Evolutionary conservation across 2,113 vertebrate genomes (phyloP).

Genomic region (Narcine bancroftii): DNA sequence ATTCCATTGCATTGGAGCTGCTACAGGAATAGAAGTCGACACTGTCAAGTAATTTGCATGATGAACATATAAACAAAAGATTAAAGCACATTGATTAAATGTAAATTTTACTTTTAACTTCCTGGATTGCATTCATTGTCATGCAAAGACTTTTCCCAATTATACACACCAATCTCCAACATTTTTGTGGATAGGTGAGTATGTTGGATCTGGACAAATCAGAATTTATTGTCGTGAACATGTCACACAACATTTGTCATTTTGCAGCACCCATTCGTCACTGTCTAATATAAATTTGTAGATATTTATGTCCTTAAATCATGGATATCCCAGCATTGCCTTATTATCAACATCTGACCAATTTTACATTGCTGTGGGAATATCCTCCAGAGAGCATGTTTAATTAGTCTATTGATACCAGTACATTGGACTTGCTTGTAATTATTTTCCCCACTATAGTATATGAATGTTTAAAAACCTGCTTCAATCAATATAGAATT

Average conservation of each 20-base stretch:
- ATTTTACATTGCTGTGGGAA: not conserved
- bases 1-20: not conserved
- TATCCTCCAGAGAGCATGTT: not conserved
- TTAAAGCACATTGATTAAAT: not conserved
- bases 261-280: not conserved
- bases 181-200: not conserved
- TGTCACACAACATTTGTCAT: no score
- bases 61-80: not conserved
- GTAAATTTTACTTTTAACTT: not conserved
- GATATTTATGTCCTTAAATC: not conserved
- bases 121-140: no score
- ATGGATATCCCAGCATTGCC: not conserved
- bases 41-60: not conserved
- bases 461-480: not conserved
- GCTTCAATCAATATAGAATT: not conserved
- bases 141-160: not conserved
- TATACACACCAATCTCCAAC: not conserved
- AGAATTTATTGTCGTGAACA: no score
- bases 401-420: not conserved
- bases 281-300: not conserved
- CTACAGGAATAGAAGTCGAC: no score
- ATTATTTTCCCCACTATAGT: not conserved
- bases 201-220: not conserved
- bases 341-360: not conserved
- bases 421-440: not conserved